A percentile compares a stretch with the other conserved stretches of the same genome.
phyloP scores from a whole-genome alignment of 2,888 invertebrate species.

The Hecatera dysodea region DNA sequence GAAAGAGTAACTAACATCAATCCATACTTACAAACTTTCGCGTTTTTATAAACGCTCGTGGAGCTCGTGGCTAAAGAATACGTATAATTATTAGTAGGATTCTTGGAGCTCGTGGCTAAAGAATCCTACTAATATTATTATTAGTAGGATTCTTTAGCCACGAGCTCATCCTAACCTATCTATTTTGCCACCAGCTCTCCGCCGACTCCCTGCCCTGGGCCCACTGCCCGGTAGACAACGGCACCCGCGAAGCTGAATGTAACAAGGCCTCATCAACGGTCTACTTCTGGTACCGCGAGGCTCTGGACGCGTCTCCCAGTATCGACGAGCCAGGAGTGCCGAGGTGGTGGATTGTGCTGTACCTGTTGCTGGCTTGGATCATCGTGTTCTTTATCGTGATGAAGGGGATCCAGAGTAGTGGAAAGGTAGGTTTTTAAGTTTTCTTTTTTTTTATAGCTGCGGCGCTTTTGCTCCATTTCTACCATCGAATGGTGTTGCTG shows the following conservation, averaged over 20 bases:
- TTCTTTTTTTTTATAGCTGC: neutral
- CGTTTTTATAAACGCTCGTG: too few relatives aligned
- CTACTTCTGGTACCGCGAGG: slow-evolving; percentile 98
- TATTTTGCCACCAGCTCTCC: slow-evolving; percentile 89
- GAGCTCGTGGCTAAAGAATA: too few relatives aligned
- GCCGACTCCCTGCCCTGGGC: slow-evolving; percentile 95
- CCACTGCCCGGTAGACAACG: slow-evolving; percentile 93
- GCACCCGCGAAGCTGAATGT: slow-evolving; percentile 94
- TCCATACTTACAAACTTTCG: too few relatives aligned
- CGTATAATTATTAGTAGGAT: too few relatives aligned
- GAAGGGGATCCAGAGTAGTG: slow-evolving; percentile 99
- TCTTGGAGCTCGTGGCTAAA: too few relatives aligned
- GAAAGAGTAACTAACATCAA: too few relatives aligned
- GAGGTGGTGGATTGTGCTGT: slow-evolving; percentile 98
- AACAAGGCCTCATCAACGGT: slow-evolving; percentile 96
- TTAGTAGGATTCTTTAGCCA: too few relatives aligned
- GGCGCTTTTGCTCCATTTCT: neutral
- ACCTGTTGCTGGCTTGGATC: slow-evolving; percentile 96
- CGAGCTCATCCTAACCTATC: neutral
- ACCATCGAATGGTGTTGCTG: neutral
- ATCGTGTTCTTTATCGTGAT: slow-evolving; percentile 98
- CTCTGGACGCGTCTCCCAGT: slow-evolving; percentile 96
- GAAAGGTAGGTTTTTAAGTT: slow-evolving; percentile 92
- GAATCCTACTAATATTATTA: too few relatives aligned
- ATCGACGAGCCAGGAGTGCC: slow-evolving; percentile 96